These are phyloP conservation scores for Pteronotus mesoamericanus DNA, from an alignment of 2,797 vertebrate genomes.

Conservation along the genomic window DNA sequence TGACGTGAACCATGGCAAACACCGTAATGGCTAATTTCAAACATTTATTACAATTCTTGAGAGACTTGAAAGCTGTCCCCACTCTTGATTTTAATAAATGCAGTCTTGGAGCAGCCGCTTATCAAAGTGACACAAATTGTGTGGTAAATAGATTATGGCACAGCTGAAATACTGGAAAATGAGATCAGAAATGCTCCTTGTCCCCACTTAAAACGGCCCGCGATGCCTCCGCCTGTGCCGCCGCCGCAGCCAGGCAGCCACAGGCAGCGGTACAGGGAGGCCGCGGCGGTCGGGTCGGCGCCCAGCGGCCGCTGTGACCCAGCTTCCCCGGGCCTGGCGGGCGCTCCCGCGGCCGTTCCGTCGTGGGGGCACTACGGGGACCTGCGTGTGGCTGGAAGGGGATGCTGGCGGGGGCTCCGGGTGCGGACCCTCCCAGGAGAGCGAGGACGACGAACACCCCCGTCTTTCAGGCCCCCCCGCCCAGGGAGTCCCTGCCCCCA, in stretches of 20 bases:
- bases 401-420: fast-evolving
- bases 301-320: background rate
- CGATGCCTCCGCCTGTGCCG: conserved; percentile 58
- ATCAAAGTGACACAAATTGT: conserved; percentile 88
- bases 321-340: background rate
- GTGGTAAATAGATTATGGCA: conserved; percentile 86
- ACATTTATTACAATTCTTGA: conserved; percentile 86
- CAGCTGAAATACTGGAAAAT: conserved; percentile 86
- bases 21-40: conserved; percentile 85
- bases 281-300: background rate
- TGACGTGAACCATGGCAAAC: conserved; percentile 81
- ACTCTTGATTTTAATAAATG: conserved; percentile 87
- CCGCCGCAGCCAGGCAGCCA: background rate
- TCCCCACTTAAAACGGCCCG: conserved; percentile 72
- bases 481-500: fast-evolving
- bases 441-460: background rate
- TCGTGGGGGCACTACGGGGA: fast-evolving
- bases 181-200: conserved; percentile 84
- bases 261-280: background rate
- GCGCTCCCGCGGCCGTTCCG: background rate
- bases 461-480: fast-evolving
- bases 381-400: fast-evolving
- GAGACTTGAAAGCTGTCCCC: conserved; percentile 83
- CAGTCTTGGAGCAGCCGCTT: conserved; percentile 84
- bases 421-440: fast-evolving